These are phyloP conservation scores for Alcedo quadribrachys DNA, from an alignment of 2,797 vertebrate genomes.

Conservation along the genomic window DNA sequence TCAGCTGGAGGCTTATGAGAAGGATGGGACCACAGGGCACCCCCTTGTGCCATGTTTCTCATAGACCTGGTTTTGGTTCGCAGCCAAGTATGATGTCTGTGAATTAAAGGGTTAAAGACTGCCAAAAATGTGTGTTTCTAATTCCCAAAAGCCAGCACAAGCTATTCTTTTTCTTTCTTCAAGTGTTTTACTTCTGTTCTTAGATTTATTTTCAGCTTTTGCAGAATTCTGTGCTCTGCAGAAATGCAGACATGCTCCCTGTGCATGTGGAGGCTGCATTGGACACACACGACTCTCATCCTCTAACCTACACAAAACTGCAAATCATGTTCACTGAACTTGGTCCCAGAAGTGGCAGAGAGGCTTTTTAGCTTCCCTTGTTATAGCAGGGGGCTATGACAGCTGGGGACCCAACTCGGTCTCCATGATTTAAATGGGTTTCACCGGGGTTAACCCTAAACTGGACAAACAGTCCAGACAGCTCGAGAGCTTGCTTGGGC, in stretches of 20 bases:
- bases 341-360: not conserved
- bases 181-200: not conserved
- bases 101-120: not conserved
- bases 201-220: not conserved
- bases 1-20: not conserved
- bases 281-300: too few species aligned
- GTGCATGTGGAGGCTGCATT: fast-evolving
- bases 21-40: not conserved
- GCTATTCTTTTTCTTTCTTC: not conserved
- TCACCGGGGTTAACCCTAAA: not conserved
- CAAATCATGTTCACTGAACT: not conserved
- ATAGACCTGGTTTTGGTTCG: fast-evolving
- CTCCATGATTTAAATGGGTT: not conserved
- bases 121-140: not conserved
- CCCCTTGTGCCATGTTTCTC: fast-evolving
- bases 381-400: not conserved
- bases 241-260: not conserved
- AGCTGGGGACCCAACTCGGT: not conserved
- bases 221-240: not conserved
- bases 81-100: not conserved
- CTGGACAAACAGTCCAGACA: not conserved
- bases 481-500: not conserved
- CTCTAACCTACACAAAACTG: fast-evolving
- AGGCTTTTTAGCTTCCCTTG: not conserved
- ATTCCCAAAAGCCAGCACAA: not conserved